Evolutionary conservation across 2,888 invertebrate genomes (phyloP), one percentile per base, ranked within the genome.

Genomic region (Leucozona laternaria): DNA sequence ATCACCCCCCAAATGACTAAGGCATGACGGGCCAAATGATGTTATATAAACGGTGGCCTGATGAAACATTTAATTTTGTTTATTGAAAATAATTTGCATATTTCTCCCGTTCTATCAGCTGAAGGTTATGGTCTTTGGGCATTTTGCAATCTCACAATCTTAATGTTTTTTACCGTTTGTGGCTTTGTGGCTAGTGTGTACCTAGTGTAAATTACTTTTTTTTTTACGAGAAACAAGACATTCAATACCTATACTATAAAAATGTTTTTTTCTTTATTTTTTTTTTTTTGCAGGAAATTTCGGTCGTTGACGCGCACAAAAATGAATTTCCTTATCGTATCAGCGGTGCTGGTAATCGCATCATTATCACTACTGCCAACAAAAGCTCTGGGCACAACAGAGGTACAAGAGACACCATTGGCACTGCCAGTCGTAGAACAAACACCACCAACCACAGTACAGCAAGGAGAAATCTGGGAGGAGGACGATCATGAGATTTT

Each of bases 401-500:
- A 92, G 89, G 91, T 91, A 73, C 91, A 92, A 88, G 92, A 93
- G 89, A 92, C 92, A 79, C 93, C 92, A 80, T 88, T 92, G 77
- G 92, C 92, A 60, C 88, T 92, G 88, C 93, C 92, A 55, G 89
- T 92, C 66, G 90, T 91, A 84, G 92, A 91, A 89, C 90, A 91
- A 83, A 92, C 92, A 89, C 91, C 92, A 81, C 92, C 92, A 79
- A 92, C 92, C 55, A 91, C 92, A 81, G 72, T 64, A 48, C 88
- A 90, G 60, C 92, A 91, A 89, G 96, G 96, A 8, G 96, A 97
- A 93, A 95, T 96, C 81, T 95, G 95, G 95, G 96, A 96, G 91
- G 96, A 96, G 91, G 95, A 95, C 90, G 96, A 96, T 90, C 96
- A 95, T 90, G 97, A 96, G 92, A 95, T 96, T 79, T 95, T 96